These are phyloP conservation scores for Loriculus beryllinus DNA, from an alignment of 2,797 vertebrate species.

Conservation along the genomic window DNA sequence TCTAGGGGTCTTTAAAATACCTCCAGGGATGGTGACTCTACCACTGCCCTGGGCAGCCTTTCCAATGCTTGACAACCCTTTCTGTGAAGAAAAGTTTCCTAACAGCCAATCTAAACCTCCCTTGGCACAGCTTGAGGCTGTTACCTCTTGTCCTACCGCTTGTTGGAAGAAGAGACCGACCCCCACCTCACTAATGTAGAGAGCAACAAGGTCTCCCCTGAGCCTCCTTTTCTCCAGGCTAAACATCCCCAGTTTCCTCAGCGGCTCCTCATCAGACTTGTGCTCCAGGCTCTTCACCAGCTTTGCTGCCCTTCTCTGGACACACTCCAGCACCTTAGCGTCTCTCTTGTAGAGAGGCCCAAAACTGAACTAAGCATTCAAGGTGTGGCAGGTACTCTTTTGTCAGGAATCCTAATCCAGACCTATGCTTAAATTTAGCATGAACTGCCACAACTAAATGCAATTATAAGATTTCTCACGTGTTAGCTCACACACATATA, in stretches of 20 bases:
- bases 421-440: not conserved
- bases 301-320: rapidly evolving
- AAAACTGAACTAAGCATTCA: rapidly evolving
- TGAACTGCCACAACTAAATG: not conserved
- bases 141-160: not conserved
- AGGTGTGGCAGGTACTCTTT: not conserved
- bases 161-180: rapidly evolving
- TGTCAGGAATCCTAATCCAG: not conserved
- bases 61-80: not conserved
- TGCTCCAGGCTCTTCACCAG: not conserved
- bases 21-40: not conserved
- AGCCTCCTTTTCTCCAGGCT: not conserved
- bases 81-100: not conserved
- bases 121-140: rapidly evolving
- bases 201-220: rapidly evolving
- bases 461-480: not conserved
- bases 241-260: not conserved
- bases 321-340: rapidly evolving
- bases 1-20: not conserved
- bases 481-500: not conserved
- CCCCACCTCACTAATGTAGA: not conserved
- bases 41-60: not conserved
- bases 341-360: not conserved
- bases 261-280: not conserved
- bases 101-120: not conserved